A percentile compares a stretch with the other conserved stretches of the same genome.
These are phyloP conservation scores for Acrocephalus scirpaceus DNA, from an alignment of 2,797 vertebrate genomes.

Conservation along the genomic window DNA sequence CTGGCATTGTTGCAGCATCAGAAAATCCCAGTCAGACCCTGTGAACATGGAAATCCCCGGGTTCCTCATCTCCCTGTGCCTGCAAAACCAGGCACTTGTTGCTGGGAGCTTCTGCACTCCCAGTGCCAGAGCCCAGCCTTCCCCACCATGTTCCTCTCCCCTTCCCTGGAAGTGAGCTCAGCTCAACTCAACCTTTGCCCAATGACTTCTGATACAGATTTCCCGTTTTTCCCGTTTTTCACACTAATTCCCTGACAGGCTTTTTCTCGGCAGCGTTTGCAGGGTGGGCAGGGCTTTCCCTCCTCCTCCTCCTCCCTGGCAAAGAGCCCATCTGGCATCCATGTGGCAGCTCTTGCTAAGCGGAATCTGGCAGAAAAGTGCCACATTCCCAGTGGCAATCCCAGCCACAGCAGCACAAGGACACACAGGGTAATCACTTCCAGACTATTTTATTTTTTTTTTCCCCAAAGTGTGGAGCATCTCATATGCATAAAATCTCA, in stretches of 20 bases:
- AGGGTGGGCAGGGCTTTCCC: neutral
- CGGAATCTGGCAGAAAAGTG: constrained; percentile 25
- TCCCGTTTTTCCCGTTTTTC: neutral
- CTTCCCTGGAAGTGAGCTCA: neutral
- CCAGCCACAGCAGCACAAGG: neutral
- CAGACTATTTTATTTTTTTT: neutral
- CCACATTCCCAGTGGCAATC: constrained; percentile 35
- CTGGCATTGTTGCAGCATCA: neutral
- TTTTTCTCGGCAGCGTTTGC: rapidly evolving
- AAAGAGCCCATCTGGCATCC: constrained; percentile 55
- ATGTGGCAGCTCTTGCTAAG: neutral
- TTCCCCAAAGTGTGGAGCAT: neutral
- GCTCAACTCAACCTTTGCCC: neutral
- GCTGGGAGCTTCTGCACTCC: neutral
- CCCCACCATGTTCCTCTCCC: rapidly evolving
- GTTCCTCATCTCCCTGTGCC: neutral
- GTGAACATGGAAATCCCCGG: neutral
- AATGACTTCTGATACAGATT: neutral
- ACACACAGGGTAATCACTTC: constrained; percentile 15
- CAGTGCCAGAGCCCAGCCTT: neutral
- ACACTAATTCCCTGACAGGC: neutral
- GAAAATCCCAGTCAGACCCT: neutral
- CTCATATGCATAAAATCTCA: neutral
- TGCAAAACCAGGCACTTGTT: neutral
- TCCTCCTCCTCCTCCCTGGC: constrained; percentile 39